A percentile compares a stretch with the other conserved stretches of the same genome.
phyloP scores from a whole-genome alignment of 2,113 vertebrate genomes.

The Anguilla japonica region DNA sequence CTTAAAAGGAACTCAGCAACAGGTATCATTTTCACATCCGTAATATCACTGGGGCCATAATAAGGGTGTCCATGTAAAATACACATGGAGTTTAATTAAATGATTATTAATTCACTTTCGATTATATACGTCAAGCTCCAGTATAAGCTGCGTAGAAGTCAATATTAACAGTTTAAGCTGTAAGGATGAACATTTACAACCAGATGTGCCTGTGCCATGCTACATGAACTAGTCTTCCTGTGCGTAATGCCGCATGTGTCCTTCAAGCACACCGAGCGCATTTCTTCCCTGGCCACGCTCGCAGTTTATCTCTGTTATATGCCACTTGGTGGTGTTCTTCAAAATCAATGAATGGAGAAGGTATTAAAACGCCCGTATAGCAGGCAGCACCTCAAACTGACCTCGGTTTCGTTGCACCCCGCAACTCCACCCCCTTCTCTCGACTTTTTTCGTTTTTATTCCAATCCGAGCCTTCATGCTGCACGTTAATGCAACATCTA shows the following conservation, averaged over 20 bases:
- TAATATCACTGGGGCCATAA: neutral
- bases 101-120: no score
- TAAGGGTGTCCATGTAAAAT: neutral
- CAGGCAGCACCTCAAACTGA: conserved; percentile 45
- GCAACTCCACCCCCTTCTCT: neutral
- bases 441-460: neutral
- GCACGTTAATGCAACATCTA: neutral
- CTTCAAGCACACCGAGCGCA: neutral
- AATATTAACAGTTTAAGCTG: neutral
- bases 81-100: neutral
- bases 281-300: neutral
- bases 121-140: neutral
- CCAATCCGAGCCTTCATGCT: neutral
- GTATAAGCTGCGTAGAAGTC: neutral
- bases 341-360: conserved; percentile 47
- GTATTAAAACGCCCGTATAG: conserved; percentile 36
- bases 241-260: neutral
- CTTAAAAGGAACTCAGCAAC: neutral
- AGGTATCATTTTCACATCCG: neutral
- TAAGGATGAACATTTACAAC: neutral
- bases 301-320: conserved; percentile 65
- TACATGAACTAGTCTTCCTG: neutral
- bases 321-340: conserved; percentile 72
- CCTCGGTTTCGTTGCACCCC: conserved; percentile 34
- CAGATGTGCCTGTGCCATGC: neutral